Evolutionary conservation across 2,888 invertebrate species (phyloP).

Genomic region (Acrobasis suavella): DNA sequence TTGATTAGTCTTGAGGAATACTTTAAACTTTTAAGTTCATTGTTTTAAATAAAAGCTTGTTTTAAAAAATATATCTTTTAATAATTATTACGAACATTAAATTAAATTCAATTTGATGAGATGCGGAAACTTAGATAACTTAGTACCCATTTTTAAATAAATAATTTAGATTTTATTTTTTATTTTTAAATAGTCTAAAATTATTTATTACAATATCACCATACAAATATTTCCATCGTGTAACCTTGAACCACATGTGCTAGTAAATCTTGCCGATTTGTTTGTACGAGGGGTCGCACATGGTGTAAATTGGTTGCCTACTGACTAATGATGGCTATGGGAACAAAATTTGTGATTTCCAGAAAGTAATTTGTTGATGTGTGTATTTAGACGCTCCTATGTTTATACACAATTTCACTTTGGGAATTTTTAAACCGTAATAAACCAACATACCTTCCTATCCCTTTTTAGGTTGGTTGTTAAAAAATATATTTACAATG

Average conservation of each 20-base stretch:
- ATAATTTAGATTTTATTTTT: no score
- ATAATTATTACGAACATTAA: no score
- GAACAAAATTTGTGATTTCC: slow-evolving; percentile 8
- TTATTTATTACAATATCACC: neutral
- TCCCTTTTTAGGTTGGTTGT: no score
- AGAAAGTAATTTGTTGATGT: neutral
- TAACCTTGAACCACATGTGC: slow-evolving; percentile 9
- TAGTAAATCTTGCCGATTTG: slow-evolving; percentile 4
- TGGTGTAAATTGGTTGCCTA: slow-evolving; percentile 7
- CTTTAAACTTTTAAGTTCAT: no score
- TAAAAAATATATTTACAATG: no score
- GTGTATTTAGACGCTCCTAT: neutral
- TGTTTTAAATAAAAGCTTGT: no score
- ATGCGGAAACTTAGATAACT: no score
- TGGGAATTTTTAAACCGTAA: neutral
- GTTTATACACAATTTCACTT: no score
- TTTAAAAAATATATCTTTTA: no score
- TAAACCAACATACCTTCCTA: neutral
- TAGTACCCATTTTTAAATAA: no score
- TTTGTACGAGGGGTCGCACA: slow-evolving; percentile 6
- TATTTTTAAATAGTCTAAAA: neutral
- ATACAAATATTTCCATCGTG: neutral
- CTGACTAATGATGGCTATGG: slow-evolving; percentile 9
- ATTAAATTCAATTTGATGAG: no score
- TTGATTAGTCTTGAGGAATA: no score